These are phyloP conservation scores for Chloroceryle amazona DNA, from an alignment of 2,797 vertebrate genomes.

Conservation along the genomic window DNA sequence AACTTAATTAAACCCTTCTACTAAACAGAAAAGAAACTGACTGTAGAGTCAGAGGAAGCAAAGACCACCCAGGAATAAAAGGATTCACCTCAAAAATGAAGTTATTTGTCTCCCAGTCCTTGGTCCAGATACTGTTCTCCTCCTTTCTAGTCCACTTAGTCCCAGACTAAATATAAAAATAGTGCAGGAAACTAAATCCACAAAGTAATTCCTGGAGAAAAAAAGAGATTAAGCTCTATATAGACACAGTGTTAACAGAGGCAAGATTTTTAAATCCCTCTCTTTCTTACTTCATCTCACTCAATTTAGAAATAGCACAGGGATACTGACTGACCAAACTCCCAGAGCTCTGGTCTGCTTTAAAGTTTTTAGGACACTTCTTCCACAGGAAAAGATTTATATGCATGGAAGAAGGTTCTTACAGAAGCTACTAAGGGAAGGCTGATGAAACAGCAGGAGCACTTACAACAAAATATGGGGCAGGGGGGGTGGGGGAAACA, in stretches of 20 bases:
- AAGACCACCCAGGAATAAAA: background rate
- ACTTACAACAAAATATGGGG: background rate
- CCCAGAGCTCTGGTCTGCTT: background rate
- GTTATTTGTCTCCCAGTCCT: background rate
- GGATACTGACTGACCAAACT: background rate
- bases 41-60: background rate
- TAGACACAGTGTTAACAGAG: accelerated
- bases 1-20: background rate
- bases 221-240: background rate
- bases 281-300: background rate
- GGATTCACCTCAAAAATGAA: background rate
- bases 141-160: background rate
- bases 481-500: too few relatives aligned
- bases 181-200: background rate
- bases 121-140: background rate
- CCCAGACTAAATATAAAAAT: background rate
- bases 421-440: background rate
- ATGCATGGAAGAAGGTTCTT: background rate
- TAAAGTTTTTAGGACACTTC: background rate
- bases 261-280: background rate
- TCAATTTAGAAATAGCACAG: background rate
- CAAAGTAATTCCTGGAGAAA: background rate
- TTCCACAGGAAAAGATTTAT: background rate
- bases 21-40: background rate
- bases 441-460: background rate